phyloP scores from a whole-genome alignment of 2,113 vertebrate species.

The Ptyas mucosa region DNA sequence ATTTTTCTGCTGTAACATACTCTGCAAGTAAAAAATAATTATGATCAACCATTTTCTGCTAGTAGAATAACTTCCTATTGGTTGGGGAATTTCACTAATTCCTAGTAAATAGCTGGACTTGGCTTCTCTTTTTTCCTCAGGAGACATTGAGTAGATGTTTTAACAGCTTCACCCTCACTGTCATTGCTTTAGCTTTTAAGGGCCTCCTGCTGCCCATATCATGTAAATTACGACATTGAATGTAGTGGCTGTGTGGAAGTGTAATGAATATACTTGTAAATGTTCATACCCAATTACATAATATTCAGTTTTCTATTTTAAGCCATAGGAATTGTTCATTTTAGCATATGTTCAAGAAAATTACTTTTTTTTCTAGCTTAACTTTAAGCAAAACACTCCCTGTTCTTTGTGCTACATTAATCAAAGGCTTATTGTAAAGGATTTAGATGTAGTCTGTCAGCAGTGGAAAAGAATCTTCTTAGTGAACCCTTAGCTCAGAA shows the following conservation, averaged over 20 bases:
- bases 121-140: background rate
- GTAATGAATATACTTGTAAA: background rate
- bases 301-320: background rate
- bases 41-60: background rate
- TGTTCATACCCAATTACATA: background rate
- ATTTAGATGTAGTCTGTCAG: background rate
- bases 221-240: background rate
- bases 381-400: background rate
- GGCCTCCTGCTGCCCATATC: background rate
- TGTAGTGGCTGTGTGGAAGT: background rate
- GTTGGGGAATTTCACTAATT: background rate
- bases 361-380: background rate
- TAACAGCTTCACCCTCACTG: background rate
- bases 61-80: background rate
- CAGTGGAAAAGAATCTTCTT: background rate
- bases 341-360: background rate
- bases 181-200: background rate
- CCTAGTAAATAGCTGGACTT: background rate
- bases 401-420: background rate
- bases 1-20: background rate
- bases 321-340: background rate
- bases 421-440: background rate
- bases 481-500: background rate
- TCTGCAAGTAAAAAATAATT: conserved; percentile 15
- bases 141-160: background rate